A percentile compares a stretch with the other conserved stretches of the same genome.
phyloP scores from a whole-genome alignment of 2,888 invertebrate species.

The Drosophila emarginata region DNA sequence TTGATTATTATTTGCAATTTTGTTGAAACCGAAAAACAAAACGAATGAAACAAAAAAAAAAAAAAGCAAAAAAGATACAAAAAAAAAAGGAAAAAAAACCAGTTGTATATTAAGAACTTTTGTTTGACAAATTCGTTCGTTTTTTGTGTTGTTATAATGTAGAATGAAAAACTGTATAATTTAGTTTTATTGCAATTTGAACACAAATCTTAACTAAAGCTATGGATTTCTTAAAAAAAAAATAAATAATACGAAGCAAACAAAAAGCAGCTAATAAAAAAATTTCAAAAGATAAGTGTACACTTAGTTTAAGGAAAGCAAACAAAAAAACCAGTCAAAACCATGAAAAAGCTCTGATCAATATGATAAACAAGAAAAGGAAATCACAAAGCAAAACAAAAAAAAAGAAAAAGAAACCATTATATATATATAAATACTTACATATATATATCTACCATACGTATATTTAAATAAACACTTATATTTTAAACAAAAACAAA shows the following conservation, averaged over 20 bases:
- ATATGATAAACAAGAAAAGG: conserved; percentile 35
- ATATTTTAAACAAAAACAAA: conserved; percentile 50
- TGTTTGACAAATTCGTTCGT: background rate
- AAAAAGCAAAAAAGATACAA: background rate
- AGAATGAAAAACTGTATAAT: background rate
- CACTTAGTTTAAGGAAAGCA: conserved; percentile 1
- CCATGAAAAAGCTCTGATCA: conserved; percentile 45
- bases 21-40: background rate
- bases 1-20: conserved; percentile 3
- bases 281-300: conserved; percentile 1
- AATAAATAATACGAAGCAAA: background rate
- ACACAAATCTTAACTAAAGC: conserved; percentile 1
- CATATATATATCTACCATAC: conserved; percentile 57
- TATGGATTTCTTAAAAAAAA: background rate
- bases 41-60: background rate
- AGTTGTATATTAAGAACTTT: background rate
- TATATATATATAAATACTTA: conserved; percentile 22
- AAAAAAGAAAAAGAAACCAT: conserved; percentile 7
- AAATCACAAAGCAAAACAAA: conserved; percentile 13
- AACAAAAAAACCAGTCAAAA: conserved; percentile 29
- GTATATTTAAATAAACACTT: conserved; percentile 75
- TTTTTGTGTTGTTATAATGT: conserved; percentile 1
- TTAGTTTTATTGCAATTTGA: conserved; percentile 4
- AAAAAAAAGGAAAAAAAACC: background rate
- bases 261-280: background rate